Percentiles rank a stretch among this genome's conserved stretches.
Conservation (phyloP, 2,888 invertebrate species). For the Pantelozetes paolii region DNA sequence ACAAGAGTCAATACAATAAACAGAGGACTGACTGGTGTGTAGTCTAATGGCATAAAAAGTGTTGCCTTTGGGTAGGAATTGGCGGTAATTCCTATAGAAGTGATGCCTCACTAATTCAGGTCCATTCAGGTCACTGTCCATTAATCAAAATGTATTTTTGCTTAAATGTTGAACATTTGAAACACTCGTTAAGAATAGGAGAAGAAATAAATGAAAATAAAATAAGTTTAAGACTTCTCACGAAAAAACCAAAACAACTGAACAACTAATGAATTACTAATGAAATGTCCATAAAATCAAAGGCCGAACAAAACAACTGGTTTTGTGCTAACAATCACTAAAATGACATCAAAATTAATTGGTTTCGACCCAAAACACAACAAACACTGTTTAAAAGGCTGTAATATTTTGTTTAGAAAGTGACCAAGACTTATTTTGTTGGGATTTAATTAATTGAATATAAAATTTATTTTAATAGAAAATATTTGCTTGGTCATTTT, state of each 20-base stretch:
- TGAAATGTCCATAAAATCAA: slow-evolving; percentile 3
- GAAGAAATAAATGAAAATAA: slow-evolving; percentile 25
- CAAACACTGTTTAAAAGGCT: no score
- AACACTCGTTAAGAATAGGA: slow-evolving; percentile 12
- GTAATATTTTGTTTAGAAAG: no score
- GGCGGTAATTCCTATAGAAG: slow-evolving; percentile 30
- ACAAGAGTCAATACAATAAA: neutral
- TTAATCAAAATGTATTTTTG: slow-evolving; percentile 30
- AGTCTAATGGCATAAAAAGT: neutral
- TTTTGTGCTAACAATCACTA: neutral
- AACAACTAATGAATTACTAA: slow-evolving; percentile 29
- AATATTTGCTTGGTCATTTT: no score
- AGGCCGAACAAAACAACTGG: neutral
- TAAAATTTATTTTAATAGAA: no score
- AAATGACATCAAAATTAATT: slow-evolving; percentile 26
- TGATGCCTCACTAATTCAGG: slow-evolving; percentile 34
- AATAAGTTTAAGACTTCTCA: slow-evolving; percentile 27
- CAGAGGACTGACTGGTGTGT: neutral
- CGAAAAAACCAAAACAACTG: slow-evolving; percentile 10
- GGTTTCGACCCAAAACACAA: neutral
- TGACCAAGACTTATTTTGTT: no score
- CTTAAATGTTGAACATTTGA: neutral
- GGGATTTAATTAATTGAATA: no score
- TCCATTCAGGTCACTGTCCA: slow-evolving; percentile 32
- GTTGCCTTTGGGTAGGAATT: neutral